Evolutionary conservation across 2,888 invertebrate genomes (phyloP), one percentile per base, ranked within the genome.

Genomic region (Nomada goodeniana): DNA sequence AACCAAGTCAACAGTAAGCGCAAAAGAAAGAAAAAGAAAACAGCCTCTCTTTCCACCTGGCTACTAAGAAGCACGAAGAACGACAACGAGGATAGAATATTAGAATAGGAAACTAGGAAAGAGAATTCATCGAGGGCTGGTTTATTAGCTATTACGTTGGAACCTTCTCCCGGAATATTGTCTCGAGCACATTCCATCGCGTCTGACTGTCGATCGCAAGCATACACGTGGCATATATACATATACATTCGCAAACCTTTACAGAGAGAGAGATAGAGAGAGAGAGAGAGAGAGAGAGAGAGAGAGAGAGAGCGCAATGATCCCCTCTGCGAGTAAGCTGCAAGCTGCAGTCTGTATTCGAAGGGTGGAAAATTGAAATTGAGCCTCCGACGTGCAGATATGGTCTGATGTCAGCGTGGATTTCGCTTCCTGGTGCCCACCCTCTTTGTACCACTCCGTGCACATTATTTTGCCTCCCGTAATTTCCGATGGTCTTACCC

Each of bases 321-420:
- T 80, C 29, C 76, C 69, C 53, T 76, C 78, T 67, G 53, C 55
- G 74, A 67, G 79, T 71, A 85, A 76, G 68, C 87, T 87, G 87
- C 86, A 80, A 76, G 67, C 81, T 83, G 81, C 87, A 85, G 82
- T 63, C 87, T 87, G 87, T 84, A 80, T 70, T 76, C 86, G 87
- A 87, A 87, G 80, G 86, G 86, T 80, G 86, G 87, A 87, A 87
- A 87, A 87, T 87, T 87, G 87, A 87, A 87, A 87, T 87, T 81
- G 86, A 87, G 85, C 80, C 82, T 76, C 75, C 69, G 59, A 68
- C 80, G 75, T 73, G 70, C 82, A 36, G 71, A 74, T 83, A 83
- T 83, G 74, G 63, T 71, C 68, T n/a, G 67, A 77, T 55, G 81
- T 79, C 82, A 64, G 82, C 82, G 72, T 42, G 73, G 70, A 78